A percentile compares a stretch with the other conserved stretches of the same genome.
These are phyloP conservation scores for Rhamnusium bicolor DNA, from an alignment of 2,888 invertebrate species.

Conservation along the genomic window DNA sequence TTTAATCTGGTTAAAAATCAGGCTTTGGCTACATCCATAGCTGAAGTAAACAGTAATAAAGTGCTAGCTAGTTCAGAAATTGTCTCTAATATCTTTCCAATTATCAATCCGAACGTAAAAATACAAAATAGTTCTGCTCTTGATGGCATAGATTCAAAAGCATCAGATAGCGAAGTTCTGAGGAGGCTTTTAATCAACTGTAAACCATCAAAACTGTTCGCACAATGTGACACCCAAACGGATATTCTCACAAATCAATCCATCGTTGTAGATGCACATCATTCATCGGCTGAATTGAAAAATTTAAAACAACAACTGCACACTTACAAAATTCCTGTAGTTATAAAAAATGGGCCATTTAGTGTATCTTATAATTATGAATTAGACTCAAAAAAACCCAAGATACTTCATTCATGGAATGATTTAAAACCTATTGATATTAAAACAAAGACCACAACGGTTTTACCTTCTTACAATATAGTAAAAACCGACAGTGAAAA, in stretches of 20 bases:
- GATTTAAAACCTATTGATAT: constrained; percentile 39
- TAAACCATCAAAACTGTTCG: background rate
- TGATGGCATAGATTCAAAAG: constrained; percentile 31
- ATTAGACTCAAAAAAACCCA: background rate
- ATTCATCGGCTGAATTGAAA: constrained; percentile 44
- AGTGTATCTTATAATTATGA: constrained; percentile 36
- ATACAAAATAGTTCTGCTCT: constrained; percentile 43
- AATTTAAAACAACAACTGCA: constrained; percentile 47
- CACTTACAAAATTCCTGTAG: constrained; percentile 52
- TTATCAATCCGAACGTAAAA: constrained; percentile 43
- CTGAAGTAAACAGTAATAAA: background rate
- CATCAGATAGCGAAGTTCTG: constrained; percentile 43
- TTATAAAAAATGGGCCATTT: constrained; percentile 39
- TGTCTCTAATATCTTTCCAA: constrained; percentile 24
- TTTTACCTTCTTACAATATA: background rate
- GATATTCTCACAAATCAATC: constrained; percentile 42
- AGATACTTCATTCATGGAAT: constrained; percentile 37
- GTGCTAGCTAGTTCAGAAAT: background rate
- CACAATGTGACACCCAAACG: constrained; percentile 37
- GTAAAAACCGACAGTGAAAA: background rate
- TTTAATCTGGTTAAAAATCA: background rate
- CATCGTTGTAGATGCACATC: constrained; percentile 34
- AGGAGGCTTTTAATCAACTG: constrained; percentile 40
- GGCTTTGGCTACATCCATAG: background rate
- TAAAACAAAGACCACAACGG: background rate